Conservation (phyloP, 2,888 invertebrate species). For the Plagiodera versicolora region DNA sequence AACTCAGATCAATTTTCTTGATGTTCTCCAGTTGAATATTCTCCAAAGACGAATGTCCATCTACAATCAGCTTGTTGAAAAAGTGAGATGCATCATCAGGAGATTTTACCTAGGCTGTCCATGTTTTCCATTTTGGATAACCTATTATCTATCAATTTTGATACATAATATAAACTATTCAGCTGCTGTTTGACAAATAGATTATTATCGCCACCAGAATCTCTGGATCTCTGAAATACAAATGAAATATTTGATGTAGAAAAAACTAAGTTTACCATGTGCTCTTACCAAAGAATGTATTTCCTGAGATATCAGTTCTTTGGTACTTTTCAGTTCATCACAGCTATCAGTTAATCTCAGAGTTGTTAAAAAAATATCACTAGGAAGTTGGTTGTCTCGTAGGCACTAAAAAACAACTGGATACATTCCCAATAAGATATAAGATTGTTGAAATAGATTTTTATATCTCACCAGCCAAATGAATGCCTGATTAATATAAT, state of each 20-base stretch:
- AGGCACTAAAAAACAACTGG: constrained; percentile 66
- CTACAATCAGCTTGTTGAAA: constrained; percentile 17
- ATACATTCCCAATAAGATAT: background rate
- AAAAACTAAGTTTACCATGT: background rate
- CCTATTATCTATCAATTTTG: constrained; percentile 69
- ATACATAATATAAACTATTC: constrained; percentile 79
- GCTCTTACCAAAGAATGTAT: constrained; percentile 72
- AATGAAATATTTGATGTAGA: constrained; percentile 1
- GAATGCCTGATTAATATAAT: constrained; percentile 87
- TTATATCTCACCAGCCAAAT: constrained; percentile 77
- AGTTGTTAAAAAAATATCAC: constrained; percentile 83
- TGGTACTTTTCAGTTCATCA: constrained; percentile 81
- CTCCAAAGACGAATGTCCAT: constrained; percentile 35
- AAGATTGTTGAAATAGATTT: background rate
- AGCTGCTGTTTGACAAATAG: constrained; percentile 81
- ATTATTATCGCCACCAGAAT: constrained; percentile 85
- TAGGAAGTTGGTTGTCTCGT: constrained; percentile 72
- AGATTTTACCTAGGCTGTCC: constrained; percentile 34
- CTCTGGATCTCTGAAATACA: constrained; percentile 68
- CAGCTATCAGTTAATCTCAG: constrained; percentile 77
- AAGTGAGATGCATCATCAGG: background rate
- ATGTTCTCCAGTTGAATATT: constrained; percentile 46
- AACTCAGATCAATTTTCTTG: constrained; percentile 60
- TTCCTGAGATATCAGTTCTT: constrained; percentile 78
- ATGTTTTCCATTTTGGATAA: constrained; percentile 50